Evolutionary conservation across 2,113 vertebrate species (phyloP).

Genomic region (Saimiri boliviensis): DNA sequence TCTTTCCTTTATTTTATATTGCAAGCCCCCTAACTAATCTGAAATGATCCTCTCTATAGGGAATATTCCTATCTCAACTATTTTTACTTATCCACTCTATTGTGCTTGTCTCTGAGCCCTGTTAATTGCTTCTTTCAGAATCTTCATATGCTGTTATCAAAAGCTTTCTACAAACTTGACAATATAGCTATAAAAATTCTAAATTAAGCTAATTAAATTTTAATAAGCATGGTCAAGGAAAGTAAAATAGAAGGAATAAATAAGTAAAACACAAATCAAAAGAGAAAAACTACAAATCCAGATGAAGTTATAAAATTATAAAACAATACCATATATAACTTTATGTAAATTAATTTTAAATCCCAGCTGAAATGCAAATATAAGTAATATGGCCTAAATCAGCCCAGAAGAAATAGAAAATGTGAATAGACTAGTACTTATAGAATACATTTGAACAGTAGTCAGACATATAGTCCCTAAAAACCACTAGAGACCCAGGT

Average conservation of each 20-base stretch:
- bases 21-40: not conserved
- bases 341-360: slow-evolving; percentile 11
- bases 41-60: not conserved
- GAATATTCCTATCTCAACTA: not conserved
- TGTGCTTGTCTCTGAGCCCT: not conserved
- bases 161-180: not conserved
- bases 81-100: not conserved
- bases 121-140: not conserved
- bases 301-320: not conserved
- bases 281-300: not conserved
- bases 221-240: not conserved
- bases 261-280: not conserved
- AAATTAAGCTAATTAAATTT: not conserved
- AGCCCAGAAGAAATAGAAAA: not conserved
- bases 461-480: not conserved
- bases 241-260: not conserved
- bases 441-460: slow-evolving; percentile 3
- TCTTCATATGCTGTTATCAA: not conserved
- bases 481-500: not conserved
- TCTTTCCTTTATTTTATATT: slow-evolving; percentile 28
- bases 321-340: not conserved
- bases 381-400: not conserved
- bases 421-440: not conserved
- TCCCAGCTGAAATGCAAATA: not conserved
- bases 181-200: not conserved